These are phyloP conservation scores for Xerus rutilus DNA, from an alignment of 2,797 vertebrate species.

Conservation along the genomic window DNA sequence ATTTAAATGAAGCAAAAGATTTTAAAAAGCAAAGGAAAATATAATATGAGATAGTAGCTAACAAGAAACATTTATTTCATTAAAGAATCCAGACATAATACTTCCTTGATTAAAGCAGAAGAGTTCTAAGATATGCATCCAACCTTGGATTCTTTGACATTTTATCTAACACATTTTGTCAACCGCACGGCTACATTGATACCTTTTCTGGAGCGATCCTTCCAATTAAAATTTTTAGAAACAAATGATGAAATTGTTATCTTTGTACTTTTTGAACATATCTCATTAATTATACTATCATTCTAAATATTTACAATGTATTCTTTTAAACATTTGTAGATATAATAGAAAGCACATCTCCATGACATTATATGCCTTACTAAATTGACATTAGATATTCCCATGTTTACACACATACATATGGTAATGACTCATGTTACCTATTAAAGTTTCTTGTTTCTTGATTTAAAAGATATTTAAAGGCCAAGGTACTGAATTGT, in stretches of 20 bases:
- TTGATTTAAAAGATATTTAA: conserved; percentile 77
- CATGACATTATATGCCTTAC: conserved; percentile 68
- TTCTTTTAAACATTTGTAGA: conserved; percentile 64
- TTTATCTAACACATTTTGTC: conserved; percentile 5
- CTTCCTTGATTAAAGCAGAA: background rate
- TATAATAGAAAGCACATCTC: conserved; percentile 55
- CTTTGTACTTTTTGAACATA: conserved; percentile 6
- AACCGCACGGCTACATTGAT: background rate
- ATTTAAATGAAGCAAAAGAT: conserved; percentile 35
- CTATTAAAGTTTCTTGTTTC: conserved; percentile 81
- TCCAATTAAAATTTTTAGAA: conserved; percentile 39
- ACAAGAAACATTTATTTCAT: background rate
- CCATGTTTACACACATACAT: conserved; percentile 52
- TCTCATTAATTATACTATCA: conserved; percentile 52
- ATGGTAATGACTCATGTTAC: conserved; percentile 73
- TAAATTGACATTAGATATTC: conserved; percentile 71
- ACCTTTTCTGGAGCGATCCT: background rate
- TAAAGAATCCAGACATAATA: background rate
- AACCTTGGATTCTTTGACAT: background rate
- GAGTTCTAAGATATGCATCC: background rate
- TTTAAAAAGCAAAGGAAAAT: conserved; percentile 34
- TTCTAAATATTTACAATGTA: conserved; percentile 71
- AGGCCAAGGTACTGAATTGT: conserved; percentile 71
- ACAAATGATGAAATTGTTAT: conserved; percentile 55
- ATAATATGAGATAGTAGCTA: background rate